These are phyloP conservation scores for Hypothenemus hampei DNA, from an alignment of 1,140 invertebrate genomes.

Conservation along the genomic window DNA sequence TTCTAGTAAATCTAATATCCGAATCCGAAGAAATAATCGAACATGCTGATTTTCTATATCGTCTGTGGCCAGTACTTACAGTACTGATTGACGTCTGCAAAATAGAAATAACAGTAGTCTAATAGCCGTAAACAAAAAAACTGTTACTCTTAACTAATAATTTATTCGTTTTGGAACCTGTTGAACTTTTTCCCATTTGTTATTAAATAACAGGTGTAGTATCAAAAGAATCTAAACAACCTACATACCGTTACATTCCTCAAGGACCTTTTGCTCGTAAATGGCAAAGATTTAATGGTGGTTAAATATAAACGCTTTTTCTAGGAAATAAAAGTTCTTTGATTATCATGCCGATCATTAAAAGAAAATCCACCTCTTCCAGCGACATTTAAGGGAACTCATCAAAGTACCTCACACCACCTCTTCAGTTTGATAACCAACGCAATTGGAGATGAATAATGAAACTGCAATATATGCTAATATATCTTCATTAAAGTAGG, in stretches of 20 bases:
- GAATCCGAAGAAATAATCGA: constrained; percentile 78
- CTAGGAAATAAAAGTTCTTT: too few species aligned
- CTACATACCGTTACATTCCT: constrained; percentile 6
- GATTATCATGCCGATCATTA: too few species aligned
- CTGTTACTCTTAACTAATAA: not conserved
- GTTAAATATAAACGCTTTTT: too few species aligned
- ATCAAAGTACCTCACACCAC: too few species aligned
- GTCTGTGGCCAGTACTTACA: constrained; percentile 34
- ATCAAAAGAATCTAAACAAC: constrained; percentile 4
- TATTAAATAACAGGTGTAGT: constrained; percentile 5
- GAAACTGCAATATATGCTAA: too few species aligned
- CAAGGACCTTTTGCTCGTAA: not conserved
- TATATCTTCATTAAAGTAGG: too few species aligned
- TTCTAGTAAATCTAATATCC: constrained; percentile 77
- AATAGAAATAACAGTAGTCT: constrained; percentile 1
- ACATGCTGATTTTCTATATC: constrained; percentile 54
- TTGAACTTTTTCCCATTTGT: not conserved
- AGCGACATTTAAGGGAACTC: too few species aligned
- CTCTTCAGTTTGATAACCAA: too few species aligned
- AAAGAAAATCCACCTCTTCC: too few species aligned
- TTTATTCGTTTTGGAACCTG: not conserved
- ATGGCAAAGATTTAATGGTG: too few species aligned
- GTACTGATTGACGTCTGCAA: constrained; percentile 43
- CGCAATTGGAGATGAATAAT: too few species aligned
- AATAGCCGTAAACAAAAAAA: not conserved